Percentiles rank a stretch among this genome's conserved stretches.
phyloP scores from a whole-genome alignment of 2,797 vertebrate species.

The Echeneis naucrates region DNA sequence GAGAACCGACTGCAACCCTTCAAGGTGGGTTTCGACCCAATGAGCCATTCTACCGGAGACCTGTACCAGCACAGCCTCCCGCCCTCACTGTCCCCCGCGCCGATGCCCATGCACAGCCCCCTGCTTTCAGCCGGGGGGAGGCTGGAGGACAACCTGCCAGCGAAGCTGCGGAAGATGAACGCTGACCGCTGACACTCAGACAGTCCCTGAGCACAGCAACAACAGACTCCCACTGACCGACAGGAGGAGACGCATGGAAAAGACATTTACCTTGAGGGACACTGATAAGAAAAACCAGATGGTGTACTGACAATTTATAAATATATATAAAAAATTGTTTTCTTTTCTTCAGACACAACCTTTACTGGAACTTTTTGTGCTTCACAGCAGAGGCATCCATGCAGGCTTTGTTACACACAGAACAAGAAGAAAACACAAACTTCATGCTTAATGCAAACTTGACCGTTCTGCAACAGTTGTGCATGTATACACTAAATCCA shows the following conservation, averaged over 20 bases:
- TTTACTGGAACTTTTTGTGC: conserved; percentile 71
- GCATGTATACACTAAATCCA: conserved; percentile 77
- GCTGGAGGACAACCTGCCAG: conserved; percentile 84
- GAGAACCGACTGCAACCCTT: conserved; percentile 84
- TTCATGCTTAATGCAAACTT: conserved; percentile 46
- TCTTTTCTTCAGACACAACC: conserved; percentile 48
- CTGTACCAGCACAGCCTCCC: conserved; percentile 79
- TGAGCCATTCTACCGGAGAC: conserved; percentile 85
- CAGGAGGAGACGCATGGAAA: conserved; percentile 15
- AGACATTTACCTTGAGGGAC: conserved; percentile 18
- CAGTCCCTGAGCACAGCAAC: background rate
- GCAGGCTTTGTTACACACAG: conserved; percentile 54
- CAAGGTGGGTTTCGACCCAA: conserved; percentile 84
- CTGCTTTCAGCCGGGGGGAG: conserved; percentile 70
- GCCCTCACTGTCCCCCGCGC: conserved; percentile 60
- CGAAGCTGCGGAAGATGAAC: conserved; percentile 86
- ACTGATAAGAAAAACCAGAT: background rate
- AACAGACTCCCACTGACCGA: conserved; percentile 6
- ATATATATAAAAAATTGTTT: too few relatives aligned
- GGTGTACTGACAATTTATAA: conserved; percentile 19
- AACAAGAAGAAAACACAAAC: conserved; percentile 45
- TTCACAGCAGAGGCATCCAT: conserved; percentile 61
- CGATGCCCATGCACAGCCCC: conserved; percentile 65
- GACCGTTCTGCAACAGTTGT: conserved; percentile 60
- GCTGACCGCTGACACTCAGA: conserved; percentile 75